Evolutionary conservation across 2,113 vertebrate species (phyloP), one percentile per base, ranked within the genome.

Genomic region (Gallinago jamesoni): DNA sequence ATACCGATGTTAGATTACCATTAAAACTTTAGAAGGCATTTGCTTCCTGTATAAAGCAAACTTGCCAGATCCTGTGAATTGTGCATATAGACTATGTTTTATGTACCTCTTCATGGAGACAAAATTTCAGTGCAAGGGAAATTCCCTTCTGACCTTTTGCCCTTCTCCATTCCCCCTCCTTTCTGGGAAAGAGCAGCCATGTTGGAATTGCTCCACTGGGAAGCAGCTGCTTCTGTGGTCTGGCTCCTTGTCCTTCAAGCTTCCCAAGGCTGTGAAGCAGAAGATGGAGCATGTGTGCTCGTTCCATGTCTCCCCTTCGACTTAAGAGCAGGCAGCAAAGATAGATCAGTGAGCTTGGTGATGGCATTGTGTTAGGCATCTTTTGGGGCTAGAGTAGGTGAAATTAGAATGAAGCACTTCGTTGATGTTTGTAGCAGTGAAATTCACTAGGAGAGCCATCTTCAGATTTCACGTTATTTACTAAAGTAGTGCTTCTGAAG

Each of bases 161-260:
- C 60, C 85, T 95, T 84, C 75, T 76, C 35, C 21, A 57, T 95
- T 95, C 89, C 45, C 43, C 47, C 68, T 95, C 64, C 87, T 90
- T 95, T 90, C 74, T 89, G 88, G 78, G 72, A 86, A 86, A 56
- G 76, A 64, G 83, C 62, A 90, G 69, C 92, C 92, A 84, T 87
- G 48, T 89, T 96, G 92, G 90, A 96, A 90, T 92, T 78, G 56
- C 90, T 96, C 88, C 68, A 21, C 64, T 95, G 93, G 92, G 96
- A 94, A 97, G 95, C 95, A 97, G 92, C 93, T 96, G 93, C 85
- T 75, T 88, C 60, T 96, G 93, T 93, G 95, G 93, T 96, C 93
- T 96, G 94, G 94, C 96, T 96, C 19, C 21, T 75, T 63, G 48
- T 90, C 55, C 79, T 90, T 77, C 55, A 68, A 12, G 52, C 78